These are phyloP conservation scores for Anguilla rostrata DNA, from an alignment of 2,113 vertebrate genomes.

Conservation along the genomic window DNA sequence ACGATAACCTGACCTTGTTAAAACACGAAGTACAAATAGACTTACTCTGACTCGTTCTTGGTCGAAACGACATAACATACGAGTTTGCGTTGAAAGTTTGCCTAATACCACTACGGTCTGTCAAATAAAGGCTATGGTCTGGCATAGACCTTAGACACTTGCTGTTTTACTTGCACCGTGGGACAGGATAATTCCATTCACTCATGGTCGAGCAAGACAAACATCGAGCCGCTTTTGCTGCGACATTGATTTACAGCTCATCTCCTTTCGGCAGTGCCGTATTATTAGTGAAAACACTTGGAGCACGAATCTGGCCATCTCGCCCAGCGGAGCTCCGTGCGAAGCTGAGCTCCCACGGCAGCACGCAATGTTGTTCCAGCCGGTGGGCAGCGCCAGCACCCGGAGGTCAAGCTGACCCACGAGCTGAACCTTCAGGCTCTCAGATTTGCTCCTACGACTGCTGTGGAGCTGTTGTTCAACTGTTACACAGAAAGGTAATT, in stretches of 20 bases:
- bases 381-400: not conserved
- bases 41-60: not conserved
- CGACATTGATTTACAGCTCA: constrained; percentile 10
- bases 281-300: constrained; percentile 22
- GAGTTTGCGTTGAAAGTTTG: too few species aligned
- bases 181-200: not conserved
- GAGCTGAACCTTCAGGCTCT: not conserved
- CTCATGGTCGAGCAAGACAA: constrained; percentile 6
- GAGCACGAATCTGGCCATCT: constrained; percentile 7
- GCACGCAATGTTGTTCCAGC: not conserved
- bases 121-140: not conserved
- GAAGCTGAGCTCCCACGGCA: constrained; percentile 2
- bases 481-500: too few species aligned
- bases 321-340: not conserved
- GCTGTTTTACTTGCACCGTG: not conserved
- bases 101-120: too few species aligned
- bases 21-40: not conserved
- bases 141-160: not conserved
- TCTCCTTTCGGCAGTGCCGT: not conserved
- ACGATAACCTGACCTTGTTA: not conserved
- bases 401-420: not conserved
- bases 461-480: not conserved
- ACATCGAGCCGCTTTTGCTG: not conserved
- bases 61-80: not conserved
- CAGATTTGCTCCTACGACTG: not conserved